Evolutionary conservation across 2,888 invertebrate species (phyloP).

Genomic region (Pardosa pseudoannulata): DNA sequence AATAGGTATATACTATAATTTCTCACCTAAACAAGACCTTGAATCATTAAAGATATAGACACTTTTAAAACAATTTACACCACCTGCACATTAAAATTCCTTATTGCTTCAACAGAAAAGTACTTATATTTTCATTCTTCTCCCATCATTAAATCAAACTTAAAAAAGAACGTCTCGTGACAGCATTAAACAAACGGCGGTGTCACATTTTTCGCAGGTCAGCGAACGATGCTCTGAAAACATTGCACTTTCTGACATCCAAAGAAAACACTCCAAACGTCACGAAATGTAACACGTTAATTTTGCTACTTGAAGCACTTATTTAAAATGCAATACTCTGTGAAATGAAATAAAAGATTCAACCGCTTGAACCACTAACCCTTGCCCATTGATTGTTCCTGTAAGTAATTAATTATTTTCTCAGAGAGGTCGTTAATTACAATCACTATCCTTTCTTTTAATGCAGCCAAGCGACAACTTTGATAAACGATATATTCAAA

Average conservation of each 20-base stretch:
- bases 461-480: slow-evolving; percentile 13
- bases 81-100: too few relatives aligned
- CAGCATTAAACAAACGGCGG: too few relatives aligned
- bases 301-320: background rate
- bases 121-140: too few relatives aligned
- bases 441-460: slow-evolving; percentile 15
- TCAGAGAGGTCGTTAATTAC: slow-evolving; percentile 14
- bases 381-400: slow-evolving; percentile 13
- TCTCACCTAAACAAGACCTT: too few relatives aligned
- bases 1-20: too few relatives aligned
- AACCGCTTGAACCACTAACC: slow-evolving; percentile 15
- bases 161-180: too few relatives aligned
- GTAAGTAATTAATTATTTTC: slow-evolving; percentile 7
- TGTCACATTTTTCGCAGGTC: too few relatives aligned
- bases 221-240: background rate
- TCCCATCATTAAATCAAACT: too few relatives aligned
- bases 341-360: slow-evolving; percentile 10
- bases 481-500: slow-evolving; percentile 7
- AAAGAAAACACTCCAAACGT: background rate
- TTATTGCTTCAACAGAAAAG: too few relatives aligned
- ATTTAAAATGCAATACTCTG: background rate
- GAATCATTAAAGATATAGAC: too few relatives aligned
- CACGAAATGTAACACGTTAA: background rate
- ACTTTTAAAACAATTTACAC: too few relatives aligned
- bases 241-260: background rate